Base-by-base conservation (phyloP, 2,113 vertebrate genomes). In the Spermophilus dauricus region DNA sequence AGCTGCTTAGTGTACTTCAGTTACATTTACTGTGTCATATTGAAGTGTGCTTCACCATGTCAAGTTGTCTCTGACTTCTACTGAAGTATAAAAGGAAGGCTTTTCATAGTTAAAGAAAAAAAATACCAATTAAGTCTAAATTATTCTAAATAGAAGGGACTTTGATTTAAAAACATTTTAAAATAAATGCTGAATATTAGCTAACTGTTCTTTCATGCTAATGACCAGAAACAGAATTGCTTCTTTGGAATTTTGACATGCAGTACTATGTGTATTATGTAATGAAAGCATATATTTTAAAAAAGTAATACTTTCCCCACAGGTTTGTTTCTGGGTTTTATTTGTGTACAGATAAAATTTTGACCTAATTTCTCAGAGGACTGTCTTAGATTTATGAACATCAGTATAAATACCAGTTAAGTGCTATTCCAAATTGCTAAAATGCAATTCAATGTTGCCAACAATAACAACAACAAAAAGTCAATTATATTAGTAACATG, bases 311-410 rank as follows among this genome's bases (percentile, higher is more conserved):
- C n/a, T 81, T 48, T 24, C 4, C 2, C 24, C 0, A 48, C 34
- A 76, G 14, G 20, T 91, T 97, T 95, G 13, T 20, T 91, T 84
- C 42, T 87, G 26, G 37, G 51, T 10, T 51, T 85, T 88, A 86
- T 93, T 87, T 76, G 6, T 39, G n/a, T 89, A 18, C 4, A 18
- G 17, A 45, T 67, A 95, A 84, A 65, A 70, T 48, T 51, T 80
- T 91, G 42, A 83, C 17, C n/a, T 51, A 39, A 24, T 89, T 61
- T 13, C 75, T 86, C 7, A 48, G 58, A 95, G 24, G 11, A 82
- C 30, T 34, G 13, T 65, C 9, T 82, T 73, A 69, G 3, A 67
- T 91, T 78, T 85, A 39, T 61, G 58, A 48, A 83, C 10, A 58
- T 84, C 42, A 63, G 4, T 28, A 53, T 69, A 51, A 51, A 69